Percentiles rank a stretch among this genome's conserved stretches.
These are phyloP conservation scores for Halcyon smyrnensis DNA, from an alignment of 2,797 vertebrate species.

Conservation along the genomic window DNA sequence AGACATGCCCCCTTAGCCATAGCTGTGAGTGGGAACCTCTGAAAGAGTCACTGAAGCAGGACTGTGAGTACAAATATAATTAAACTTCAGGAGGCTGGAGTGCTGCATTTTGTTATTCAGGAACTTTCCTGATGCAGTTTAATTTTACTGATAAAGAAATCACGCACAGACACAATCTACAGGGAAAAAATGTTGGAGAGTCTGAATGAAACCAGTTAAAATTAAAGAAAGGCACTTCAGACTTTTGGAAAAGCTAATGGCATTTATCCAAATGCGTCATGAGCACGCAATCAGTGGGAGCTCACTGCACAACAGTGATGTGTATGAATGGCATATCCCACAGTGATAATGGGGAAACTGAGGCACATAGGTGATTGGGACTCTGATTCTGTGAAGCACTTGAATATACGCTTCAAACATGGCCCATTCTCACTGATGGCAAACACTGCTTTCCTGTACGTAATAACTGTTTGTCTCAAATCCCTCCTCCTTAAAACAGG, in stretches of 20 bases:
- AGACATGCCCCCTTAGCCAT: not conserved
- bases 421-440: not conserved
- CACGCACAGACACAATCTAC: not conserved
- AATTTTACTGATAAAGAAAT: conserved; percentile 38
- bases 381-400: not conserved
- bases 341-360: not conserved
- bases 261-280: not conserved
- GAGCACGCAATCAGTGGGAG: not conserved
- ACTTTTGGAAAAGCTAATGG: conserved; percentile 42
- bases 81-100: conserved; percentile 59
- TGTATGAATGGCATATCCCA: not conserved
- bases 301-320: not conserved
- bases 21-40: conserved; percentile 64
- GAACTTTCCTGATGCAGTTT: conserved; percentile 34
- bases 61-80: conserved; percentile 58
- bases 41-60: conserved; percentile 36
- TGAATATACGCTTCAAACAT: not conserved
- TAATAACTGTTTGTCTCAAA: not conserved
- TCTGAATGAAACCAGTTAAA: not conserved
- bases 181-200: conserved; percentile 14
- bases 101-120: conserved; percentile 48
- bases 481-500: not conserved
- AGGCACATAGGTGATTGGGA: not conserved
- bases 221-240: conserved; percentile 25
- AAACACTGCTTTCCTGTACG: not conserved